These are phyloP conservation scores for Aricia artaxerxes DNA, from an alignment of 2,888 invertebrate genomes.

Conservation along the genomic window DNA sequence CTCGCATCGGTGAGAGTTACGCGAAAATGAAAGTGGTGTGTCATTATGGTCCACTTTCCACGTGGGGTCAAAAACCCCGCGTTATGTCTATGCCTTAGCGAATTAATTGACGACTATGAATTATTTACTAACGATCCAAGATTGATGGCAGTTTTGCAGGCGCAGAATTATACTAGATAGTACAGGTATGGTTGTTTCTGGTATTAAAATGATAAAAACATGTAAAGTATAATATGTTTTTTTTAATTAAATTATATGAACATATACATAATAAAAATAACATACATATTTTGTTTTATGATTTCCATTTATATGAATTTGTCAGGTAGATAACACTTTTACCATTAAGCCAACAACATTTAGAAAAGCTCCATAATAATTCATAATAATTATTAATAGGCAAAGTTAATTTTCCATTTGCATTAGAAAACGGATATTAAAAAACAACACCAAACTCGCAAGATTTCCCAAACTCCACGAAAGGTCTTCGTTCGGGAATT, in stretches of 20 bases:
- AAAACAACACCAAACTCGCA: not conserved
- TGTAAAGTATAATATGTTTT: not conserved
- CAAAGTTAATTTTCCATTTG: not conserved
- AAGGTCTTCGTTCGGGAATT: not conserved
- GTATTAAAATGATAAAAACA: not conserved
- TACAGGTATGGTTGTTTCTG: not conserved
- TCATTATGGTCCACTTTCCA: conserved; percentile 79
- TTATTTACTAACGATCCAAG: conserved; percentile 18
- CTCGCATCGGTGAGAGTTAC: conserved; percentile 78
- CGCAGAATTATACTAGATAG: not conserved
- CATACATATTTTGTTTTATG: no score
- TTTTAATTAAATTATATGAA: no score
- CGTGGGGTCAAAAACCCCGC: conserved; percentile 71
- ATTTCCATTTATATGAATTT: no score
- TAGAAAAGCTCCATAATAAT: not conserved
- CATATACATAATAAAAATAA: no score
- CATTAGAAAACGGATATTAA: not conserved
- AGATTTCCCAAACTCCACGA: not conserved
- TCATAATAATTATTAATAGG: not conserved
- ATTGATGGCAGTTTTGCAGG: not conserved
- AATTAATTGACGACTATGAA: conserved; percentile 56
- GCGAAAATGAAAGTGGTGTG: conserved; percentile 83
- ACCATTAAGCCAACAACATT: not conserved
- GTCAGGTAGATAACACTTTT: no score
- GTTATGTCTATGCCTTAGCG: conserved; percentile 56